Evolutionary conservation across 2,888 invertebrate species (phyloP).

Genomic region (Nemotelus pantherinus): DNA sequence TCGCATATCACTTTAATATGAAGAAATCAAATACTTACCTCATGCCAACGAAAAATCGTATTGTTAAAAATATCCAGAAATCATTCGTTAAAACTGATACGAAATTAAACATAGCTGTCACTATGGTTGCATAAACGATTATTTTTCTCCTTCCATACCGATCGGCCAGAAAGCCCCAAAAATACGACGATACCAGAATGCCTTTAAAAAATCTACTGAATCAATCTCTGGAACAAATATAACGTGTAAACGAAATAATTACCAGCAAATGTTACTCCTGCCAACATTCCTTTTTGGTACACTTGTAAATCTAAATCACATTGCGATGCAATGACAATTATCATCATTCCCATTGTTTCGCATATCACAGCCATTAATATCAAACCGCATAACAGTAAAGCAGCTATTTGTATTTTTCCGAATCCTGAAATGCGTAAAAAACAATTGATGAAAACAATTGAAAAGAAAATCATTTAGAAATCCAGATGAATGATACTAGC

Average conservation of each 20-base stretch:
- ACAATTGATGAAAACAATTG: not conserved
- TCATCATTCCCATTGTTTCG: conserved; percentile 75
- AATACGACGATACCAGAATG: conserved; percentile 69
- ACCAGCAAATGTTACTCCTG: conserved; percentile 65
- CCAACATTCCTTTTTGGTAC: conserved; percentile 71
- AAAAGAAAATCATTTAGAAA: not conserved
- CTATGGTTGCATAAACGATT: conserved; percentile 65
- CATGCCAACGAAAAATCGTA: conserved; percentile 68
- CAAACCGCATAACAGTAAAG: conserved; percentile 71
- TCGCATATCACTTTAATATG: too few species aligned
- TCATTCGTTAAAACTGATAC: conserved; percentile 66
- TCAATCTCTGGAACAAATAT: not conserved
- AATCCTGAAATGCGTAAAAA: conserved; percentile 66
- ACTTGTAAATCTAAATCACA: conserved; percentile 72
- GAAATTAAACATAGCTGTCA: conserved; percentile 66
- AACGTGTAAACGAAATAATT: conserved; percentile 52
- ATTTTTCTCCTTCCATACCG: conserved; percentile 67
- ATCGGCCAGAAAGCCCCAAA: conserved; percentile 71
- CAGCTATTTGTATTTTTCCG: conserved; percentile 71
- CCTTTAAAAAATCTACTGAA: conserved; percentile 56
- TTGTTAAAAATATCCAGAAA: conserved; percentile 66
- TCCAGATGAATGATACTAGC: not conserved
- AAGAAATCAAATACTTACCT: conserved; percentile 61
- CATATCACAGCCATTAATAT: conserved; percentile 75
- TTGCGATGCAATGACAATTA: conserved; percentile 75